phyloP scores from a whole-genome alignment of 2,888 invertebrate genomes.

The Drosophila birchii region DNA sequence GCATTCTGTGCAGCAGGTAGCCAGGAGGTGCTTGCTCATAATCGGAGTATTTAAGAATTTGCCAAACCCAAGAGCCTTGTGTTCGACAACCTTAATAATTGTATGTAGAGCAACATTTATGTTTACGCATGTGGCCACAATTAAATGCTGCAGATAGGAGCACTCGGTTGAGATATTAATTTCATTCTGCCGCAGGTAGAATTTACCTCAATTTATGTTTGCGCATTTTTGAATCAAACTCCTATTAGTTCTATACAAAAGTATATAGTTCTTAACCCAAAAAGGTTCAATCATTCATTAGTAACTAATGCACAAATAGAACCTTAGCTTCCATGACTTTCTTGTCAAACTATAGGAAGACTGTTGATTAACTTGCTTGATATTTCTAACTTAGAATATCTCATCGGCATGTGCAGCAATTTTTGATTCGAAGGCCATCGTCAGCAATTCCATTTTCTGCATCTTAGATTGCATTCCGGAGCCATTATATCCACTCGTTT shows the following conservation, averaged over 20 bases:
- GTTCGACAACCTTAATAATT: conserved; percentile 69
- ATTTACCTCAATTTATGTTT: neutral
- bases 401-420: neutral
- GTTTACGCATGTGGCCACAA: conserved; percentile 4
- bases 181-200: neutral
- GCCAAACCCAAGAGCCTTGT: conserved; percentile 44
- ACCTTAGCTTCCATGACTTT: neutral
- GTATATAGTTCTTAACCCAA: neutral
- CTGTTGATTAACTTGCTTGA: neutral
- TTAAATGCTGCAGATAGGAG: neutral
- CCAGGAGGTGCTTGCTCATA: conserved; percentile 30
- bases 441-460: conserved; percentile 10
- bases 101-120: conserved; percentile 30
- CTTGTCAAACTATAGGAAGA: neutral
- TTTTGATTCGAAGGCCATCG: conserved; percentile 1
- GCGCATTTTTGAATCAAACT: neutral
- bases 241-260: neutral
- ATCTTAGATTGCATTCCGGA: conserved; percentile 15
- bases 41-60: conserved; percentile 59
- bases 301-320: neutral
- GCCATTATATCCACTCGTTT: conserved; percentile 7
- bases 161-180: neutral
- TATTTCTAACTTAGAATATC: neutral
- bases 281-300: neutral
- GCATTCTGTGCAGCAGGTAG: conserved; percentile 50